These are phyloP conservation scores for Saccopteryx bilineata DNA, from an alignment of 2,113 vertebrate genomes.

Conservation along the genomic window DNA sequence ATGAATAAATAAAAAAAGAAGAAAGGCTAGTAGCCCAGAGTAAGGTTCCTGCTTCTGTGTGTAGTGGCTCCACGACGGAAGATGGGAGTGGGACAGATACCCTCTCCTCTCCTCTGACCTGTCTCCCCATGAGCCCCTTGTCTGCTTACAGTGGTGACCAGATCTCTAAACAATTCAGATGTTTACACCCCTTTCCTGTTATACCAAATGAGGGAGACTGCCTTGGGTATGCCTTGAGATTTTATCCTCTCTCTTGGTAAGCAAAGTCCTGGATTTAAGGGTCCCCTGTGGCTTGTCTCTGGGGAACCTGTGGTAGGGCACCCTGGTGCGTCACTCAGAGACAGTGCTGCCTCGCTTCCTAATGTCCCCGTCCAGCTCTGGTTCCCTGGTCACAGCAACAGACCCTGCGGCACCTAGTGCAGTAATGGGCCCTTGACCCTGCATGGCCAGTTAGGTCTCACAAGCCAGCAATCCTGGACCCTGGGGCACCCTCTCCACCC, in stretches of 20 bases:
- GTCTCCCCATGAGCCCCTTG: neutral
- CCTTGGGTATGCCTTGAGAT: neutral
- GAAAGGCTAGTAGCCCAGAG: neutral
- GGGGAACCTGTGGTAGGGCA: neutral
- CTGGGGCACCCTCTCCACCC: too few relatives aligned
- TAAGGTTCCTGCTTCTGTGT: neutral
- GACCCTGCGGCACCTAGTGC: too few relatives aligned
- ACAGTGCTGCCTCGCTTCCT: neutral
- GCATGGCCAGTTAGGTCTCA: neutral
- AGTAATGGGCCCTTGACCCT: neutral
- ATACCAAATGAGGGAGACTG: neutral
- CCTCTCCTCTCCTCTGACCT: neutral
- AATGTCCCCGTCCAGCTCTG: rapidly evolving
- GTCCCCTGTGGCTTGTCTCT: neutral
- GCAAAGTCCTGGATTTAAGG: neutral
- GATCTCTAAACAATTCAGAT: neutral
- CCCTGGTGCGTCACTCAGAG: neutral
- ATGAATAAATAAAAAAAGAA: too few relatives aligned
- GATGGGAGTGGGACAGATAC: neutral
- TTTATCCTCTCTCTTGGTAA: neutral
- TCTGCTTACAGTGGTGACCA: neutral
- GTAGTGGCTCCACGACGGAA: neutral
- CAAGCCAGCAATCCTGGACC: neutral
- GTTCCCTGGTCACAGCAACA: neutral
- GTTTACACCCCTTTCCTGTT: neutral